Base-by-base conservation (phyloP, 2,113 vertebrate species). In the Rhinoderma darwinii region DNA sequence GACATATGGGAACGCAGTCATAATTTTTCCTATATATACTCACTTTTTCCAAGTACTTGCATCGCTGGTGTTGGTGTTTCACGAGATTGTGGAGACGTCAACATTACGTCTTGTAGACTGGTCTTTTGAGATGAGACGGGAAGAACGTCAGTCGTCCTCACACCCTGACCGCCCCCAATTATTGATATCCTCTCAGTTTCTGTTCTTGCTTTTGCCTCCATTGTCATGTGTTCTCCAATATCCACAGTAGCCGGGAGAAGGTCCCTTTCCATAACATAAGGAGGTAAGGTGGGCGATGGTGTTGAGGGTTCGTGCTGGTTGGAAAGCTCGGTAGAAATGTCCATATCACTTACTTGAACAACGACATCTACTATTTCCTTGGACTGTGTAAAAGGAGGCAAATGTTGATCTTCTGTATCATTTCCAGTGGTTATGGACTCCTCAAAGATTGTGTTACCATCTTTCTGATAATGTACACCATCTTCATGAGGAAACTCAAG, bases 191-290 rank as follows among this genome's bases (percentile, higher is more conserved):
- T 56, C 43, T n/a, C 78, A 18, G 90, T 92, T 89, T 90, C 84
- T 66, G 88, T 87, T 82, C 79, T 74, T 17, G 86, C 54, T 50
- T 87, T 87, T 50, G 86, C 86, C 74, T 87, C 86, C 56, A 87
- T 15, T 8, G 86, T 74, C n/a, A 87, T 15, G 47, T 63, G 63
- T 4, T 82, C 80, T 50, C 17, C n/a, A 41, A 17, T 43, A 63
- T 75, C 78, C 20, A 50, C 68, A 14, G 78, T 63, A 2, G 51
- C 51, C 51, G 50, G 44, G 2, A 80, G 79, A 82, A 82, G 51
- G 51, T 86, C 61, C 10, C 20, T 61, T 41, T 82, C 44, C 12
- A 59, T 47, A 27, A 74, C 18, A 63, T 20, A 35, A 44, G 86
- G 27, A 11, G 8, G 44, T 14, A 74, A 41, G 5, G 86, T 87